A percentile compares a stretch with the other conserved stretches of the same genome.
phyloP scores from a whole-genome alignment of 2,797 vertebrate genomes.

The Euphonia xanthogaster region DNA sequence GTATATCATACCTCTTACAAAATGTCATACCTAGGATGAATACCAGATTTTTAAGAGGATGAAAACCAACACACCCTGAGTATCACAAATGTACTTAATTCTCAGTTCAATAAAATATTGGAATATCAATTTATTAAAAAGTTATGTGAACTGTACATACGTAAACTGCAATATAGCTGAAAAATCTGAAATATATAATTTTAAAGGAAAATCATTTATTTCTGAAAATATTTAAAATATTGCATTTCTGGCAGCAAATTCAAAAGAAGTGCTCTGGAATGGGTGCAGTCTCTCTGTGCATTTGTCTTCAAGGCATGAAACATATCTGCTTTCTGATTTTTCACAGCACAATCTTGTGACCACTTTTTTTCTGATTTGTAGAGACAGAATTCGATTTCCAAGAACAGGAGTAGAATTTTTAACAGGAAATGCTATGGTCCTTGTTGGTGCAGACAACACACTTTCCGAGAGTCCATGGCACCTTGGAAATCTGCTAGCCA shows the following conservation, averaged over 20 bases:
- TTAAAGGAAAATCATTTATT: conserved; percentile 70
- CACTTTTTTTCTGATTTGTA: conserved; percentile 54
- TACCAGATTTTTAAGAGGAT: conserved; percentile 42
- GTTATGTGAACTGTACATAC: conserved; percentile 74
- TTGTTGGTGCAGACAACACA: conserved; percentile 36
- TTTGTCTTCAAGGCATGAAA: conserved; percentile 40
- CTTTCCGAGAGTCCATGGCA: conserved; percentile 52
- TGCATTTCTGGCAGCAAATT: conserved; percentile 73
- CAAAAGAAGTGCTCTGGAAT: conserved; percentile 65
- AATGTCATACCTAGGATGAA: conserved; percentile 1
- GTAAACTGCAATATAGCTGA: conserved; percentile 66
- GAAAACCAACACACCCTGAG: conserved; percentile 38
- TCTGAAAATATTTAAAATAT: conserved; percentile 76
- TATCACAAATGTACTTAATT: conserved; percentile 61
- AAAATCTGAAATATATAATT: conserved; percentile 74
- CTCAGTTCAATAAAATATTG: conserved; percentile 71
- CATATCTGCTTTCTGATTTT: conserved; percentile 32
- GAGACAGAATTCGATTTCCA: conserved; percentile 34
- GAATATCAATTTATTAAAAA: conserved; percentile 76
- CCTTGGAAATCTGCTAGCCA: conserved; percentile 57
- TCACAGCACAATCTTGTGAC: conserved; percentile 55
- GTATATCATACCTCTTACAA: neutral
- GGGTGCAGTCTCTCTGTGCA: conserved; percentile 45
- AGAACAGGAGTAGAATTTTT: conserved; percentile 47
- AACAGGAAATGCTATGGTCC: conserved; percentile 28